A percentile compares a stretch with the other conserved stretches of the same genome.
phyloP scores from a whole-genome alignment of 2,113 vertebrate genomes.

The Hiodon tergisus region DNA sequence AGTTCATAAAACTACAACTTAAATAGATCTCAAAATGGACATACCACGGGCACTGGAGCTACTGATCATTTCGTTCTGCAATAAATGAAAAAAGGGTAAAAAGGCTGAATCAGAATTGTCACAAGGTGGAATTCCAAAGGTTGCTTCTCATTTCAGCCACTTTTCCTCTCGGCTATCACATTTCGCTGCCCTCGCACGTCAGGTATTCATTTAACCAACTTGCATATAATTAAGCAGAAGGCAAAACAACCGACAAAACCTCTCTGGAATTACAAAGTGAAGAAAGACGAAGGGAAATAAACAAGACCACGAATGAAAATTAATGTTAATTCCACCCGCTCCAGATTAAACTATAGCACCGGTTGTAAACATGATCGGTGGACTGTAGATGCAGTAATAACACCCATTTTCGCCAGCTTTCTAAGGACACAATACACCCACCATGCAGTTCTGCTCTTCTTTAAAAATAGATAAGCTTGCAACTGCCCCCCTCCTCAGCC shows the following conservation, averaged over 20 bases:
- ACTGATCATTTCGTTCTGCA: constrained; percentile 99
- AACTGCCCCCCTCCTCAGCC: constrained; percentile 54
- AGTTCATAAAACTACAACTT: constrained; percentile 34
- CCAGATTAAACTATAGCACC: constrained; percentile 80
- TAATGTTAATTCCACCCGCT: constrained; percentile 87
- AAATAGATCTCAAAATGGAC: constrained; percentile 81
- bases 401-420: constrained; percentile 79
- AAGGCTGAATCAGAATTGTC: constrained; percentile 94
- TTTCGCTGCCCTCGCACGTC: constrained; percentile 91
- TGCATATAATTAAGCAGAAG: constrained; percentile 81
- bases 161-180: constrained; percentile 91
- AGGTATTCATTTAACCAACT: constrained; percentile 89
- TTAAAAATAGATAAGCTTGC: constrained; percentile 72
- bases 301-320: constrained; percentile 80
- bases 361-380: constrained; percentile 76
- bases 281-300: constrained; percentile 68
- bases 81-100: constrained; percentile 65
- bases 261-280: constrained; percentile 74
- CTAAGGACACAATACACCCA: constrained; percentile 82
- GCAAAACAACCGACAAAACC: constrained; percentile 70
- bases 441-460: constrained; percentile 69
- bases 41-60: constrained; percentile 99
- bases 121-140: constrained; percentile 98
- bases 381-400: constrained; percentile 80
- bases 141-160: constrained; percentile 95